A percentile compares a stretch with the other conserved stretches of the same genome.
phyloP scores from a whole-genome alignment of 2,113 vertebrate genomes.

The Emberiza fucata region DNA sequence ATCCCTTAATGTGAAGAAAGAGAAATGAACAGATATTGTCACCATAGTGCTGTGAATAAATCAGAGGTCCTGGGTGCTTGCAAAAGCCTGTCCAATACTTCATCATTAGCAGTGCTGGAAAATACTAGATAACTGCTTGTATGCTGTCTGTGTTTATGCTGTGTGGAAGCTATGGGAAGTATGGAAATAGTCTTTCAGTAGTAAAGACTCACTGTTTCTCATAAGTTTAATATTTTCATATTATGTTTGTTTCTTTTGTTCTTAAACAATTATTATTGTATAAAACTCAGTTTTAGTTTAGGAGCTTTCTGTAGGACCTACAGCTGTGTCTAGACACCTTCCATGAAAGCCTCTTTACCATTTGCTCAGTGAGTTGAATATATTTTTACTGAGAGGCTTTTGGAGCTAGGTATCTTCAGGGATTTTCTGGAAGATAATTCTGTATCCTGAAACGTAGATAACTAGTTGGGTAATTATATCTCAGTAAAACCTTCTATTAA shows the following conservation, averaged over 20 bases:
- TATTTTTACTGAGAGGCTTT: background rate
- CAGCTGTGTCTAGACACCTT: background rate
- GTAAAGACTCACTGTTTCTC: background rate
- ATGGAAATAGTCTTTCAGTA: background rate
- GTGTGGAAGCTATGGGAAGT: background rate
- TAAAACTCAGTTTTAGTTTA: background rate
- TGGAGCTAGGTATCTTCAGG: background rate
- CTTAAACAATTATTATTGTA: background rate
- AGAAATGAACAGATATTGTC: background rate
- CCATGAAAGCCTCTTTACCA: background rate
- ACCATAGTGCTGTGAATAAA: background rate
- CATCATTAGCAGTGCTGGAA: background rate
- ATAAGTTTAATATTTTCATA: background rate
- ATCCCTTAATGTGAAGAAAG: background rate
- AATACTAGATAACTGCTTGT: background rate
- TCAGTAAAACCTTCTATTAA: background rate
- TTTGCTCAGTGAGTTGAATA: background rate
- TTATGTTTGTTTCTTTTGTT: background rate
- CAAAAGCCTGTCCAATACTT: background rate
- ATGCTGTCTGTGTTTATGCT: background rate
- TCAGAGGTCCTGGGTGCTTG: background rate
- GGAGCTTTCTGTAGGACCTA: background rate
- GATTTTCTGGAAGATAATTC: conserved; percentile 1
- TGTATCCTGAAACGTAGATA: background rate
- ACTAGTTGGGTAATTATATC: background rate